A percentile compares a stretch with the other conserved stretches of the same genome.
phyloP scores from a whole-genome alignment of 2,888 invertebrate species.

The Subacronicta megacephala region DNA sequence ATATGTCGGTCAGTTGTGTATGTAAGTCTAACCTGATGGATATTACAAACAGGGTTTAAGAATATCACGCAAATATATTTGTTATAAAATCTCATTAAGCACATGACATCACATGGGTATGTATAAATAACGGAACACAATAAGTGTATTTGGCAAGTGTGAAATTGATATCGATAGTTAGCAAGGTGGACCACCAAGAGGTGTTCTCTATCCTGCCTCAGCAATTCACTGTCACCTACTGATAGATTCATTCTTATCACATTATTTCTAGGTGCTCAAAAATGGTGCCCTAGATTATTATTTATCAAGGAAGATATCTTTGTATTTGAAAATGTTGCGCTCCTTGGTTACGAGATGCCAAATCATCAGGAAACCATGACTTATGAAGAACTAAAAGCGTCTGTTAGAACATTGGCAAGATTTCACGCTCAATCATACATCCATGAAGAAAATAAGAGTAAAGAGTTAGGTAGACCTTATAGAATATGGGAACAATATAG shows the following conservation, averaged over 20 bases:
- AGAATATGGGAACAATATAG: slow-evolving; percentile 79
- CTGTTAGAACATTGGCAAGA: slow-evolving; percentile 79
- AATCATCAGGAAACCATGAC: slow-evolving; percentile 67
- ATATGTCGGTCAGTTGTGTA: too few relatives aligned
- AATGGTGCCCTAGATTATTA: slow-evolving; percentile 76
- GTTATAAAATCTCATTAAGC: too few relatives aligned
- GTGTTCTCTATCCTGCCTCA: too few relatives aligned
- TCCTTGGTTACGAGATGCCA: slow-evolving; percentile 75
- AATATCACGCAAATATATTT: too few relatives aligned
- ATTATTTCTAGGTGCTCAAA: slow-evolving; percentile 60
- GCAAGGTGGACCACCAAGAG: too few relatives aligned
- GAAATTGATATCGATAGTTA: too few relatives aligned
- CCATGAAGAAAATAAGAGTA: slow-evolving; percentile 80
- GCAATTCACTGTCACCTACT: too few relatives aligned
- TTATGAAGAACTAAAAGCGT: slow-evolving; percentile 76
- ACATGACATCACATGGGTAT: too few relatives aligned
- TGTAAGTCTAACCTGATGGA: too few relatives aligned
- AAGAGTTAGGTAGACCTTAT: slow-evolving; percentile 70
- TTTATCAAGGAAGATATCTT: slow-evolving; percentile 73
- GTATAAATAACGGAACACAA: too few relatives aligned
- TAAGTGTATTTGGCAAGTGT: too few relatives aligned
- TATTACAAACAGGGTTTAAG: too few relatives aligned
- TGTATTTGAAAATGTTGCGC: slow-evolving; percentile 80
- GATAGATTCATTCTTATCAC: not conserved
- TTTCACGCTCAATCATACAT: slow-evolving; percentile 87